A percentile compares a stretch with the other conserved stretches of the same genome.
phyloP scores from a whole-genome alignment of 1,140 invertebrate genomes.

The Drosophila micromelanica region DNA sequence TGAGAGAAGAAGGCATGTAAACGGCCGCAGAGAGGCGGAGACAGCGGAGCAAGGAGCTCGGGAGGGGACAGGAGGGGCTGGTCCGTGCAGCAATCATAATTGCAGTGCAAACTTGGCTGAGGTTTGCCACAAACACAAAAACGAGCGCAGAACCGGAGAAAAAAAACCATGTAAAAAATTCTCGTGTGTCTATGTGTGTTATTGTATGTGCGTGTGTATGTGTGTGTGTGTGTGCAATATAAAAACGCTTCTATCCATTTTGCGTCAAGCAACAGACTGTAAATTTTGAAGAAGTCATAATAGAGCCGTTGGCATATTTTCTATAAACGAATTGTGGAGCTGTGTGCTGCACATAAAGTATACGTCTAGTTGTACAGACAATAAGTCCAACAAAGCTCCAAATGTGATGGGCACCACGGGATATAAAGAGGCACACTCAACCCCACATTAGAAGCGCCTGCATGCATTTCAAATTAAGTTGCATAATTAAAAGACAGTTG shows the following conservation, averaged over 20 bases:
- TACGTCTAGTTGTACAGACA: slow-evolving; percentile 67
- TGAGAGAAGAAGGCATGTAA: slow-evolving; percentile 79
- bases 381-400: slow-evolving; percentile 19
- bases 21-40: slow-evolving; percentile 55
- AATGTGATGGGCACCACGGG: neutral
- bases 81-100: slow-evolving; percentile 65
- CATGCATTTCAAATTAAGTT: slow-evolving; percentile 54
- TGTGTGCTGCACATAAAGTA: slow-evolving; percentile 58
- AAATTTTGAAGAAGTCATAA: slow-evolving; percentile 81
- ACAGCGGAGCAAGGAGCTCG: neutral
- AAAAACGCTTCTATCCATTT: slow-evolving; percentile 57
- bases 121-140: slow-evolving; percentile 59
- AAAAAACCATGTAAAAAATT: slow-evolving; percentile 31
- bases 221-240: slow-evolving; percentile 26
- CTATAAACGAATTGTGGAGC: slow-evolving; percentile 78
- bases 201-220: neutral
- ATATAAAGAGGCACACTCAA: neutral
- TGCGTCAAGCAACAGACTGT: slow-evolving; percentile 73
- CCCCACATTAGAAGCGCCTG: slow-evolving; percentile 48
- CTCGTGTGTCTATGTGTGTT: neutral
- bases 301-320: slow-evolving; percentile 81
- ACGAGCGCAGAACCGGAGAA: slow-evolving; percentile 6
- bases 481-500: slow-evolving; percentile 75
- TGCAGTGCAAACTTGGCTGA: slow-evolving; percentile 74
- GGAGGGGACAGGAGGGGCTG: neutral